A percentile compares a stretch with the other conserved stretches of the same genome.
phyloP scores from a whole-genome alignment of 2,797 vertebrate genomes.

The Sebastes minor region DNA sequence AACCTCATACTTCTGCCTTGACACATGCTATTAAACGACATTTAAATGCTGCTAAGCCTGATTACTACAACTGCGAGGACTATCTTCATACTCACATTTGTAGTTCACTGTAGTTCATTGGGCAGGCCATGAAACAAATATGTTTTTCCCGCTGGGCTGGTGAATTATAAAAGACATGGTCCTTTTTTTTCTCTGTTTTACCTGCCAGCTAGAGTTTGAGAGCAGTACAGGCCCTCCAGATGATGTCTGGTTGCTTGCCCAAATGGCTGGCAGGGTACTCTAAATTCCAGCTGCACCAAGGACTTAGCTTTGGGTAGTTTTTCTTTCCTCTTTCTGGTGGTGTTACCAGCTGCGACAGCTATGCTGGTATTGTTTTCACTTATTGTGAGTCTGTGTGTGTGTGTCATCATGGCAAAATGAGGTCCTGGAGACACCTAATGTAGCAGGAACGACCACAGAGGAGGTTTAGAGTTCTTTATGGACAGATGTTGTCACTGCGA shows the following conservation, averaged over 20 bases:
- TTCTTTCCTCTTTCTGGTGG: background rate
- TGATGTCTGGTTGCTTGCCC: slow-evolving; percentile 10
- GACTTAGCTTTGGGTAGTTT: background rate
- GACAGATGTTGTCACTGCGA: no score
- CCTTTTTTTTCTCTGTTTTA: background rate
- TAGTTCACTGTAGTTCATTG: background rate
- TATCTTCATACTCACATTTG: background rate
- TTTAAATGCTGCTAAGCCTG: background rate
- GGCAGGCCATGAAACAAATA: background rate
- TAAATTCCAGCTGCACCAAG: slow-evolving; percentile 13
- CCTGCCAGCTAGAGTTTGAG: background rate
- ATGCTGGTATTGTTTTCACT: background rate
- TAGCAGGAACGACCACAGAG: no score
- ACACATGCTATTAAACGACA: background rate
- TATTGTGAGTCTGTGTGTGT: background rate
- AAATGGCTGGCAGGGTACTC: slow-evolving; percentile 6
- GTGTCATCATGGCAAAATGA: background rate
- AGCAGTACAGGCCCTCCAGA: background rate
- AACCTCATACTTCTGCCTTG: background rate
- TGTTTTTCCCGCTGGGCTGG: background rate
- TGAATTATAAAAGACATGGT: background rate
- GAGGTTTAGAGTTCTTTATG: no score
- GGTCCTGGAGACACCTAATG: background rate
- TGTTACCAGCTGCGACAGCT: background rate
- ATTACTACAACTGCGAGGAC: background rate